Evolutionary conservation across 2,888 invertebrate genomes (phyloP).

Genomic region (Arctia plantaginis): DNA sequence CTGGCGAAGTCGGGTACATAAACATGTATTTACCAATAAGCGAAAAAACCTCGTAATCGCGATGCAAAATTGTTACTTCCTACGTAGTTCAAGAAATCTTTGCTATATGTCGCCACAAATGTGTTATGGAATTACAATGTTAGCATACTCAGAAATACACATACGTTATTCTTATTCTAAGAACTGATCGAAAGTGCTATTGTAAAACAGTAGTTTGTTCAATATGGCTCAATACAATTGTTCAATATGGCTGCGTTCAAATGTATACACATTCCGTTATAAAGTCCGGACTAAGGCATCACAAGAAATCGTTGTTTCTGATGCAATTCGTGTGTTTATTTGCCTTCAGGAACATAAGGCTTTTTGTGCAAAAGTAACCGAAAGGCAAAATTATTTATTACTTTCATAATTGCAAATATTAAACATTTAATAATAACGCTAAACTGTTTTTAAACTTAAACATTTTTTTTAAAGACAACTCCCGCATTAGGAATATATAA

Average conservation of each 20-base stretch:
- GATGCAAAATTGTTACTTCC: background rate
- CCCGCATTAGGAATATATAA: too few relatives aligned
- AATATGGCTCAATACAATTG: background rate
- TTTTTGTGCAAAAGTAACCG: too few relatives aligned
- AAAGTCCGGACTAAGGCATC: background rate
- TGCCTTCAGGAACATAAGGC: background rate
- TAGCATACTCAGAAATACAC: background rate
- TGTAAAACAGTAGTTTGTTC: background rate
- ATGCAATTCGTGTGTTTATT: background rate
- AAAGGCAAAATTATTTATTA: too few relatives aligned
- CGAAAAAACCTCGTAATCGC: background rate
- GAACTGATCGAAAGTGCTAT: background rate
- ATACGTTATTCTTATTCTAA: background rate
- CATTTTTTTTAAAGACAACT: too few relatives aligned
- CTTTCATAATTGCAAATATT: too few relatives aligned
- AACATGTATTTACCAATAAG: background rate
- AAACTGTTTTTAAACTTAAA: too few relatives aligned
- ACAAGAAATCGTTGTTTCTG: background rate
- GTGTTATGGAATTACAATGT: background rate
- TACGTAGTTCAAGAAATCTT: background rate
- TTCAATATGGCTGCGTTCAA: background rate
- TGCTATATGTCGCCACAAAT: background rate
- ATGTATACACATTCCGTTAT: conserved; percentile 1
- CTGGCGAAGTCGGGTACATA: too few relatives aligned
- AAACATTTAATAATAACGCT: too few relatives aligned